Evolutionary conservation across 2,113 vertebrate genomes (phyloP).

Genomic region (Choloepus hoffmanni): DNA sequence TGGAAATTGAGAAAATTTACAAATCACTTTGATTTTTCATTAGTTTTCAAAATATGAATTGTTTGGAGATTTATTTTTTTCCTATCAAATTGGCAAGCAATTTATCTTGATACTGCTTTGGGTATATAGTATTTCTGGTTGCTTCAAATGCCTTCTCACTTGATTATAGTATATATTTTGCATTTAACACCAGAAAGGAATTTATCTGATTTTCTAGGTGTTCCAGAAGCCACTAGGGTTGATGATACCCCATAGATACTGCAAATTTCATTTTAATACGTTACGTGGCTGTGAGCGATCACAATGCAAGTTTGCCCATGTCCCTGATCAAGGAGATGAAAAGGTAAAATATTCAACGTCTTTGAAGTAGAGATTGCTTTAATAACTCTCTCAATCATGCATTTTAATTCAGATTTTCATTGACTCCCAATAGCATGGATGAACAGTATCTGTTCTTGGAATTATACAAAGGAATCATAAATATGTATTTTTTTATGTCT

Average conservation of each 20-base stretch:
- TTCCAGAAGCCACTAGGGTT: slow-evolving; percentile 83
- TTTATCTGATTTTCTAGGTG: slow-evolving; percentile 78
- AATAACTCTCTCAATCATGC: not conserved
- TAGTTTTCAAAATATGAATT: slow-evolving; percentile 52
- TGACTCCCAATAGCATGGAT: not conserved
- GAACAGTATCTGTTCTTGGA: not conserved
- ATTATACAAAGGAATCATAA: slow-evolving; percentile 7
- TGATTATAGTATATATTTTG: slow-evolving; percentile 10
- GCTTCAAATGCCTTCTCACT: slow-evolving; percentile 23
- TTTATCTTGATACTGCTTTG: slow-evolving; percentile 14
- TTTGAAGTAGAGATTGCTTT: slow-evolving; percentile 32
- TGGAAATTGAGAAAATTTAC: slow-evolving; percentile 32
- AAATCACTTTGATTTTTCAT: slow-evolving; percentile 30
- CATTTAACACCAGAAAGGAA: slow-evolving; percentile 44
- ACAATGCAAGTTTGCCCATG: slow-evolving; percentile 90
- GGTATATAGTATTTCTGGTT: not conserved
- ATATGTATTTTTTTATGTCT: slow-evolving; percentile 5
- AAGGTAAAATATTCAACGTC: slow-evolving; percentile 88
- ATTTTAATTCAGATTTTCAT: slow-evolving; percentile 14
- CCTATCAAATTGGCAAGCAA: not conserved
- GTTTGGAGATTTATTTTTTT: slow-evolving; percentile 3
- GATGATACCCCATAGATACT: slow-evolving; percentile 89
- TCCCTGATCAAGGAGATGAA: slow-evolving; percentile 90
- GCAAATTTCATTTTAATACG: slow-evolving; percentile 92
- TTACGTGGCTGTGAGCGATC: slow-evolving; percentile 87